Evolutionary conservation across 1,140 invertebrate genomes (phyloP), one percentile per base, ranked within the genome.

Genomic region (Ceratina japonica): DNA sequence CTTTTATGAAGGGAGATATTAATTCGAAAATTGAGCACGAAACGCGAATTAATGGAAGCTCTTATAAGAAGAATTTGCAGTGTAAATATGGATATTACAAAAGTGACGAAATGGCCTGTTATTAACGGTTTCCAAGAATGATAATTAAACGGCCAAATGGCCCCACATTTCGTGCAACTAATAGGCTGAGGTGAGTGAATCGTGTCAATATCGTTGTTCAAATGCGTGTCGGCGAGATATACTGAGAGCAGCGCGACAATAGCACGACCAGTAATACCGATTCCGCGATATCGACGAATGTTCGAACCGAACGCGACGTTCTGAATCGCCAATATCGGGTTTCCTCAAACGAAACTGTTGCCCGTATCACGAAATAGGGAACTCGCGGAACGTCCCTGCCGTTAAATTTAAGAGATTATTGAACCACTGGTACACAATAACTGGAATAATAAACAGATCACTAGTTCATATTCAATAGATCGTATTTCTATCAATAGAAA

Each of bases 171-270:
- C 58, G 77, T 24, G 66, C 78, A 83, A 83, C 80, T 72, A 49
- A 16, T 31, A 44, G 58, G 16, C 51, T 51, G 58, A 63, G n/a
- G 52, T n/a, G 82, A 76, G 54, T 52, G 58, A 59, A 16, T 61
- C 69, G 63, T 68, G 82, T 84, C 83, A 77, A 64, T 70, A 66
- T 73, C 78, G 37, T 63, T 58, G 78, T 61, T 75, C 44, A 54
- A 68, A 80, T 51, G 22, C 72, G 37, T 63, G 72, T 68, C 77
- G 65, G 64, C 73, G 82, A 62, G 80, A 81, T 62, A 64, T 13
- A 58, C 22, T 24, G 59, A 68, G 66, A 62, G 75, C 68, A 74
- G 79, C 73, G 81, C 69, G 80, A 85, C 84, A 86, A 86, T 76
- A 58, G 71, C 63, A 75, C 59, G 65, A 62, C 37, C 72, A 73